phyloP scores from a whole-genome alignment of 92 coral and sea anemone genomes.

The Ricordea florida region DNA sequence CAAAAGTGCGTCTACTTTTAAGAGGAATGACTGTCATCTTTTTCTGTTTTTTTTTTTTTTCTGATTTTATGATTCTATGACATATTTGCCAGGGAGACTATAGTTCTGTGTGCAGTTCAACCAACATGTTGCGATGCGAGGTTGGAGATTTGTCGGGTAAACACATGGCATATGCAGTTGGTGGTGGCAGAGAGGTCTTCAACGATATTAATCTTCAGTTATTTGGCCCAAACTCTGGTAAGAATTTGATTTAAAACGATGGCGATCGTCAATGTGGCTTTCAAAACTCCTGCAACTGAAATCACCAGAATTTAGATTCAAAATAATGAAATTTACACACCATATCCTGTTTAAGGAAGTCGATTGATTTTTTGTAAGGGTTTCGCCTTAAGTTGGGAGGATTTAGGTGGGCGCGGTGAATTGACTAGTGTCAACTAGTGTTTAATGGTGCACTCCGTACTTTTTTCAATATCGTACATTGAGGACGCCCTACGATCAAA shows the following conservation, averaged over 20 bases:
- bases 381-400: too few species aligned
- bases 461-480: too few species aligned
- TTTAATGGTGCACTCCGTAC: too few species aligned
- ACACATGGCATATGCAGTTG: slow-evolving; percentile 58
- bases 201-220: slow-evolving; percentile 80
- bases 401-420: too few species aligned
- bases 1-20: too few species aligned
- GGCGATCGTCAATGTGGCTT: background rate
- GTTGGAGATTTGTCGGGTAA: slow-evolving; percentile 89
- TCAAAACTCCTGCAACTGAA: background rate
- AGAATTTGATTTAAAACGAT: background rate
- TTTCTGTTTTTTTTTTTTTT: background rate
- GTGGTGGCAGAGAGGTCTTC: slow-evolving; percentile 68
- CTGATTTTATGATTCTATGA: background rate
- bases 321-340: too few species aligned
- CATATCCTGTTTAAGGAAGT: too few species aligned
- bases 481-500: too few species aligned
- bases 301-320: background rate
- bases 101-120: slow-evolving; percentile 60
- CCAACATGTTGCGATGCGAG: slow-evolving; percentile 87
- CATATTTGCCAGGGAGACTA: slow-evolving; percentile 71
- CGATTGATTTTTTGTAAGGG: too few species aligned
- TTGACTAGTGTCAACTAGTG: too few species aligned
- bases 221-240: slow-evolving; percentile 75
- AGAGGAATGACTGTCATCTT: background rate